These are phyloP conservation scores for Arion vulgaris DNA, from an alignment of 1,140 invertebrate genomes.

Conservation along the genomic window DNA sequence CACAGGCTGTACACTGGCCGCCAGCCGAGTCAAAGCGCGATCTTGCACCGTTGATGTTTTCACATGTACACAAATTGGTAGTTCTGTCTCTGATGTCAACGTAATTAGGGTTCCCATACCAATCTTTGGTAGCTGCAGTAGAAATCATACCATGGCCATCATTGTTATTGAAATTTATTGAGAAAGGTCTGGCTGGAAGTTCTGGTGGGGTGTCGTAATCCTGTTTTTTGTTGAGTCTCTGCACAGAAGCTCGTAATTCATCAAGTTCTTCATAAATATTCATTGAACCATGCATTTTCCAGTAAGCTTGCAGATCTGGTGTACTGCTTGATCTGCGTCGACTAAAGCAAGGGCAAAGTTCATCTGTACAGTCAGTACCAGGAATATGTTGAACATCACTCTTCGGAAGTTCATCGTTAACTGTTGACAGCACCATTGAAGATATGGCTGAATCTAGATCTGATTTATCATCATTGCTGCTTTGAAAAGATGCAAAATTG, in stretches of 20 bases:
- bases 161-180: neutral
- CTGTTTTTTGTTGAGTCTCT: neutral
- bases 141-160: neutral
- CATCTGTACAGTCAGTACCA: neutral
- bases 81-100: neutral
- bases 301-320: neutral
- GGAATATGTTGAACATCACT: neutral
- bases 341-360: neutral
- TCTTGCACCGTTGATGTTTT: neutral
- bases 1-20: neutral
- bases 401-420: neutral
- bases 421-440: neutral
- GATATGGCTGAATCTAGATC: neutral
- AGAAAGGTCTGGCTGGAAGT: conserved; percentile 13
- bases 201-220: neutral
- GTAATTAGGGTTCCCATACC: neutral
- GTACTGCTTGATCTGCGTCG: conserved; percentile 24
- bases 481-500: neutral
- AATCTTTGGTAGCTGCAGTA: neutral
- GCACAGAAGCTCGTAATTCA: neutral
- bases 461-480: neutral
- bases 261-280: conserved; percentile 34
- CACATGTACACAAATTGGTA: neutral
- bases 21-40: neutral
- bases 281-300: neutral